These are phyloP conservation scores for Psilopogon haemacephalus DNA, from an alignment of 2,113 vertebrate genomes.

Conservation along the genomic window DNA sequence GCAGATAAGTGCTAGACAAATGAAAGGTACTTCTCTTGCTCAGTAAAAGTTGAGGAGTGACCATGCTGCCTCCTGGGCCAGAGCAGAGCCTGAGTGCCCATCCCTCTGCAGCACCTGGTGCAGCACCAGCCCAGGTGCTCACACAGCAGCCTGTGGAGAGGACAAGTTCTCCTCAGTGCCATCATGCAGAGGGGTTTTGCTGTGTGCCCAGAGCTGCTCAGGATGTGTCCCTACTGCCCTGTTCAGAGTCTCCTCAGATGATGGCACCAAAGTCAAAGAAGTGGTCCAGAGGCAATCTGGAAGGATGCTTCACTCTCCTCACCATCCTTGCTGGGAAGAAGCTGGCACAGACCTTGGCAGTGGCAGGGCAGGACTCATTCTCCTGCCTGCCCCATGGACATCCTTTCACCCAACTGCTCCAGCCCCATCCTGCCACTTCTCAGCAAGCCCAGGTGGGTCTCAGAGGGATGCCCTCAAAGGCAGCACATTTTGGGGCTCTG, in stretches of 20 bases:
- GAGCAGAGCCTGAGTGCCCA: not conserved
- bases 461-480: not conserved
- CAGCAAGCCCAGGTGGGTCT: not conserved
- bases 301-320: not conserved
- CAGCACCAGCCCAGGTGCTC: not conserved
- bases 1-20: not conserved
- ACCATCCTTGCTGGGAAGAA: not conserved
- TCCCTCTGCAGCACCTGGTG: not conserved
- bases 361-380: not conserved
- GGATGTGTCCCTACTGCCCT: not conserved
- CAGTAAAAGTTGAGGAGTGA: not conserved
- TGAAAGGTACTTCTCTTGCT: not conserved
- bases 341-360: accelerated
- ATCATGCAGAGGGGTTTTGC: not conserved
- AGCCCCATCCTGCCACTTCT: not conserved
- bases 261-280: not conserved
- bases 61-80: accelerated
- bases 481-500: accelerated
- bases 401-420: accelerated
- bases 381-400: not conserved
- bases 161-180: not conserved
- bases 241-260: not conserved
- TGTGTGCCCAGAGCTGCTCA: not conserved
- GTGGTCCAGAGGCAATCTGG: not conserved
- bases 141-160: accelerated